These are phyloP conservation scores for Lutraria lutraria DNA, from an alignment of 2,888 invertebrate genomes.

Conservation along the genomic window DNA sequence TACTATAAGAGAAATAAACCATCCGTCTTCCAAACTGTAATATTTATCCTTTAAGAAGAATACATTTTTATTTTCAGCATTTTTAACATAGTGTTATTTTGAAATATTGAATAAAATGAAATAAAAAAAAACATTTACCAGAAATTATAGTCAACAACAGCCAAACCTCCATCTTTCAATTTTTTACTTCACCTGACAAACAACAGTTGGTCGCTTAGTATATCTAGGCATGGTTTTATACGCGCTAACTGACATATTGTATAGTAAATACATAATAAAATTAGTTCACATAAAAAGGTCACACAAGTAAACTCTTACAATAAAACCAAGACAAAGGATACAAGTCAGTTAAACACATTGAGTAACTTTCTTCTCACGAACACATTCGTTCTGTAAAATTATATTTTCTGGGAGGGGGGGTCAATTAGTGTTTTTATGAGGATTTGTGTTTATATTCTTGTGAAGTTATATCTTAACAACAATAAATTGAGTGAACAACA, in stretches of 20 bases:
- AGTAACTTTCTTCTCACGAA: too few species aligned
- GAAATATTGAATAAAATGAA: background rate
- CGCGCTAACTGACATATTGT: background rate
- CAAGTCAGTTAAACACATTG: too few species aligned
- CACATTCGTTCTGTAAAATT: too few species aligned
- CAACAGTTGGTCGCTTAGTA: background rate
- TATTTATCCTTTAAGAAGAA: background rate
- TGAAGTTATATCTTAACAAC: too few species aligned
- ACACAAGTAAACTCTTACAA: background rate
- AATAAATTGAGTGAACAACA: too few species aligned
- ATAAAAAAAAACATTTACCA: background rate
- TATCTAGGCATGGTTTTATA: background rate
- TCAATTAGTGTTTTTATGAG: too few species aligned
- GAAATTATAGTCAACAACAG: background rate
- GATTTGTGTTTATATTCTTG: too few species aligned
- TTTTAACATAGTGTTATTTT: background rate
- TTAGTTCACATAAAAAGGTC: conserved; percentile 2
- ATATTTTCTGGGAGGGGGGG: too few species aligned
- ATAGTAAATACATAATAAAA: conserved; percentile 12
- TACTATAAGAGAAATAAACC: too few species aligned
- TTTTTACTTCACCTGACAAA: background rate
- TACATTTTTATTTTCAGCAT: background rate
- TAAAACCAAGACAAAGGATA: background rate
- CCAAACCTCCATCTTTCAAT: conserved; percentile 8
- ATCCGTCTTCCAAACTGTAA: too few species aligned